Base-by-base conservation (phyloP, 2,888 invertebrate genomes). In the Nemotelus nigrinus region DNA sequence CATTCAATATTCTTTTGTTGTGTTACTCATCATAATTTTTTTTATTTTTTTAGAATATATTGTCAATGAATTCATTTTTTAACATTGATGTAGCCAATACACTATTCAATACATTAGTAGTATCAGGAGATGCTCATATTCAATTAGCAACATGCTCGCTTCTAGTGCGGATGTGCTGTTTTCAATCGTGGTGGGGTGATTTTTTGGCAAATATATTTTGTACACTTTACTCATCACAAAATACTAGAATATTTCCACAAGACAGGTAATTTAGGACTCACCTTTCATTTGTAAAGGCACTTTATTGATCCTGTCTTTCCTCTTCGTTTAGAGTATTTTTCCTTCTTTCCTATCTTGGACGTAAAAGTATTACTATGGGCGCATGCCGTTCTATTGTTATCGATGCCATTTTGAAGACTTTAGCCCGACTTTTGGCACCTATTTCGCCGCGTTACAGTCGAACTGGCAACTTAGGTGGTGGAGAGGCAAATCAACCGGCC, bases 101-200 rank as follows among this genome's bases (percentile, higher is more conserved):
- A 78, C 87, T 94, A 63, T 94, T 94, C 83, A 89, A 91, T 82
- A 91, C 92, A 48, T 88, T 94, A 84, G 92, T 94, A 86, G 91
- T 96, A 80, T 92, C 91, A 83, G 94, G 94, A 84, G 92, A 93
- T 80, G 93, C 94, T 2, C 91, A 93, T 78, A 90, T 94, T 78
- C 96, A 96, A 84, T 89, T 95, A 63, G 91, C 94, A 41, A 91
- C 93, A 25, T 94, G 92, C 72, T 92, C 95, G 44, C 88, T 97
- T 79, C 87, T 95, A 83, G 94, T 96, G 78, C 91, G 94, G 71
- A 92, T 93, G 84, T 89, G 89, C 65, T 93, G 93, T 83, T 89
- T 90, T 77, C 92, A 92, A 84, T 88, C 90, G 7, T 97, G 96
- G 94, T 97, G 97, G 97, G 97, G 97, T 60, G 91, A 92, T 81